Conservation (phyloP, 2,113 vertebrate species). For the Protomyctophum bolini region DNA sequence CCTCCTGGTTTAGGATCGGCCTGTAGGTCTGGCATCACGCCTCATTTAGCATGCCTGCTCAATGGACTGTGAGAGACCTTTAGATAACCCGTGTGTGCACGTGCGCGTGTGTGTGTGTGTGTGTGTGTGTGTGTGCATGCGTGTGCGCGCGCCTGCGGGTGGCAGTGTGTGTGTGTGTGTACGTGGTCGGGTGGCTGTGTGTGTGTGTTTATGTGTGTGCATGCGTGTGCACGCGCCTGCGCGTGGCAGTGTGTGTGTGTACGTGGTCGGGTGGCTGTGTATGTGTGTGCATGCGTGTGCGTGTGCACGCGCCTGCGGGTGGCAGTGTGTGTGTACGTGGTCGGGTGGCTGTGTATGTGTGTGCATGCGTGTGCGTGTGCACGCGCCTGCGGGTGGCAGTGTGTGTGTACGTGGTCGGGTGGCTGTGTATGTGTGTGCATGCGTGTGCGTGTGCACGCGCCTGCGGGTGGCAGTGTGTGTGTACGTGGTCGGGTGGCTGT, state of each 20-base stretch:
- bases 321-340: slow-evolving; percentile 6
- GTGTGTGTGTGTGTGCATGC: slow-evolving; percentile 5
- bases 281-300: slow-evolving; percentile 34
- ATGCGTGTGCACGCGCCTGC: too few species aligned
- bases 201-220: slow-evolving; percentile 6
- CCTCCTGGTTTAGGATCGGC: slow-evolving; percentile 38
- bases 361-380: background rate
- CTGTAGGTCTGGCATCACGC: slow-evolving; percentile 55
- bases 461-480: too few species aligned
- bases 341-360: background rate
- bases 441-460: background rate
- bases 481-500: slow-evolving; percentile 12
- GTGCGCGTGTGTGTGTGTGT: slow-evolving; percentile 38
- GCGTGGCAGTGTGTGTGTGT: too few species aligned
- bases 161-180: slow-evolving; percentile 28
- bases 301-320: background rate
- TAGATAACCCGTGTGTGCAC: slow-evolving; percentile 70
- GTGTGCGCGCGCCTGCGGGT: too few species aligned
- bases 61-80: slow-evolving; percentile 75
- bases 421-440: slow-evolving; percentile 5
- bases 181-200: slow-evolving; percentile 11
- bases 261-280: too few species aligned
- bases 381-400: too few species aligned
- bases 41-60: slow-evolving; percentile 66
- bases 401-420: slow-evolving; percentile 4